Base-by-base conservation (phyloP, 2,888 invertebrate genomes). In the Eubasilissa splendida region DNA sequence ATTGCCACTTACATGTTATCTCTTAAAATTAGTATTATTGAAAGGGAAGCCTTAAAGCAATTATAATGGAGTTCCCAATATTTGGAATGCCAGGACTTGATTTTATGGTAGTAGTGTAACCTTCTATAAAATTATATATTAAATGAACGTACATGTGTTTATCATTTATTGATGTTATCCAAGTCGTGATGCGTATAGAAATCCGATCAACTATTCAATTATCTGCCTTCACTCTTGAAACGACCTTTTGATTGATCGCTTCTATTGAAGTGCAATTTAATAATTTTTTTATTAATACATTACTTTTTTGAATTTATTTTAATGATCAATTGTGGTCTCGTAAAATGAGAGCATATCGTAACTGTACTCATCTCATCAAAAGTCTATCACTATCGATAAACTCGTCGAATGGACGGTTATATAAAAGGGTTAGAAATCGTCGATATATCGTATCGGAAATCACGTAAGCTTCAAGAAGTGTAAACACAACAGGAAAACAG, bases 361-460 rank as follows among this genome's bases (percentile, higher is more conserved):
- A 70, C 70, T 56, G 71, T 54, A 54, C 31, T 70, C 53, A 2
- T 42, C 7, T 2, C 42, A 5, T 7, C 42, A 42, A 42, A 7
- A 42, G 1, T 42, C 7, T 42, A 5, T 42, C 2, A 42, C 4
- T 42, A 42, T 42, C 42, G 4, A 7, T 42, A 42, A 42, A 63
- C 33, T 33, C 33, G 8, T 4, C 10, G 14, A 14, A 68, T 56
- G 9, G 7, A 8, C 31, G 54, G 56, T 56, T 73, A 58, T 12
- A 22, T 33, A 54, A 42, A 12, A 5, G 54, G 56, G 31, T 71
- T 71, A 71, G n/a, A 33, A 22, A 56, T 3, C 54, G 71, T 56
- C 71, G 12, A 31, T 73, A 56, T 5, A n/a, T 56, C 71, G 58
- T 73, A 73, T 73, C 71, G 71, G 71, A 73, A 73, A 42, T 73